Percentiles rank a stretch among this genome's conserved stretches.
These are phyloP conservation scores for Platycheirus rosarum DNA, from an alignment of 2,888 invertebrate species.

Conservation along the genomic window DNA sequence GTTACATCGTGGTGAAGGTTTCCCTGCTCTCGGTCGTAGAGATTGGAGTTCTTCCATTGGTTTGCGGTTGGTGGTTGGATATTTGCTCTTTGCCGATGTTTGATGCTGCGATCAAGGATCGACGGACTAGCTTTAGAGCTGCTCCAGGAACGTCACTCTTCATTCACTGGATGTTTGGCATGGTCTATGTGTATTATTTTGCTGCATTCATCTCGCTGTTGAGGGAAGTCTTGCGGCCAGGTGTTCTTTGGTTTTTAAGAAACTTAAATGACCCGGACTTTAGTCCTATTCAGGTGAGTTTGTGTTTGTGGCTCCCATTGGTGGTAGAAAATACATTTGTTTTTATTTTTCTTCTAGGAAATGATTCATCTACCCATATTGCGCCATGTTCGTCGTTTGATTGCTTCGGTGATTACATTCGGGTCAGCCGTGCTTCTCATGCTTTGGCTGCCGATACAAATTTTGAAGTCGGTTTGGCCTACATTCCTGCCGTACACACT, in stretches of 20 bases:
- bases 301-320: not conserved
- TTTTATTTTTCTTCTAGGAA: conserved; percentile 84
- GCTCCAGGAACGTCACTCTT: conserved; percentile 99
- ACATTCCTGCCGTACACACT: conserved; percentile 98
- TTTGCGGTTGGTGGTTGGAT: conserved; percentile 99
- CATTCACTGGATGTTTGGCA: conserved; percentile 99
- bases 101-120: conserved; percentile 93
- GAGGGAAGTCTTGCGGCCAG: conserved; percentile 96
- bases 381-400: conserved; percentile 93
- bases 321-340: not conserved
- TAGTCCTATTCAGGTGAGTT: conserved; percentile 94
- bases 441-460: conserved; percentile 96
- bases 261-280: conserved; percentile 99
- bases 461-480: conserved; percentile 91
- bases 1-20: conserved; percentile 91
- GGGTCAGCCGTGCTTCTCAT: conserved; percentile 97
- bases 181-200: conserved; percentile 99
- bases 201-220: conserved; percentile 97
- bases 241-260: conserved; percentile 98
- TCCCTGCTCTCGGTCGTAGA: conserved; percentile 97
- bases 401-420: conserved; percentile 97
- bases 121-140: conserved; percentile 92
- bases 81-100: conserved; percentile 97
- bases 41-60: conserved; percentile 97
- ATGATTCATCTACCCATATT: conserved; percentile 99